A percentile compares a stretch with the other conserved stretches of the same genome.
Conservation (phyloP, 2,113 vertebrate species). For the Procavia capensis region DNA sequence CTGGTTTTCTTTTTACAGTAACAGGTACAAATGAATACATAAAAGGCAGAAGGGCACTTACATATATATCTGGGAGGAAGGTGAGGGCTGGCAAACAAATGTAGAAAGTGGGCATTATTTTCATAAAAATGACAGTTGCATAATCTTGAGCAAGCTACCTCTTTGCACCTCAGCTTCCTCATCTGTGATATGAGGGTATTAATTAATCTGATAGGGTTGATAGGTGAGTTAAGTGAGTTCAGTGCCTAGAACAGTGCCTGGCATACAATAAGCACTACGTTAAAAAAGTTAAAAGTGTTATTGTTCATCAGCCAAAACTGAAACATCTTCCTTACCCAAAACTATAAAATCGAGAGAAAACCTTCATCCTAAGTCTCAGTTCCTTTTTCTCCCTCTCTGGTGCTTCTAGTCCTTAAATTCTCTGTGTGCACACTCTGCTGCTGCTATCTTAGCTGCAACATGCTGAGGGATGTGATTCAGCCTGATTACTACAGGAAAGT, state of each 20-base stretch:
- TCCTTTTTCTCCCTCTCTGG: not conserved
- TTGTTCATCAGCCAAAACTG: not conserved
- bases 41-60: too few species aligned
- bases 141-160: not conserved
- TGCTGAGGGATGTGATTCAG: not conserved
- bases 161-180: not conserved
- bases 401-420: not conserved
- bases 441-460: not conserved
- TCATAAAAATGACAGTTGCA: not conserved
- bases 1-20: too few species aligned
- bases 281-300: not conserved
- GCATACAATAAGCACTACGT: not conserved
- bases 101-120: too few species aligned
- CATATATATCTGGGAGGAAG: too few species aligned
- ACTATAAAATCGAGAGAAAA: slow-evolving; percentile 13
- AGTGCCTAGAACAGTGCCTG: not conserved
- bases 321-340: not conserved
- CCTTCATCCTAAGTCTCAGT: not conserved
- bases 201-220: not conserved
- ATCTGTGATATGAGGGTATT: not conserved
- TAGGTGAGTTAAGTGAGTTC: not conserved
- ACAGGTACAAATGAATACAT: too few species aligned
- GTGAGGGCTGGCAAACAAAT: too few species aligned
- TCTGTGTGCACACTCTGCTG: too few species aligned
- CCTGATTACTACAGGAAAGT: not conserved